These are phyloP conservation scores for Cervus canadensis DNA, from an alignment of 2,113 vertebrate genomes.

Conservation along the genomic window DNA sequence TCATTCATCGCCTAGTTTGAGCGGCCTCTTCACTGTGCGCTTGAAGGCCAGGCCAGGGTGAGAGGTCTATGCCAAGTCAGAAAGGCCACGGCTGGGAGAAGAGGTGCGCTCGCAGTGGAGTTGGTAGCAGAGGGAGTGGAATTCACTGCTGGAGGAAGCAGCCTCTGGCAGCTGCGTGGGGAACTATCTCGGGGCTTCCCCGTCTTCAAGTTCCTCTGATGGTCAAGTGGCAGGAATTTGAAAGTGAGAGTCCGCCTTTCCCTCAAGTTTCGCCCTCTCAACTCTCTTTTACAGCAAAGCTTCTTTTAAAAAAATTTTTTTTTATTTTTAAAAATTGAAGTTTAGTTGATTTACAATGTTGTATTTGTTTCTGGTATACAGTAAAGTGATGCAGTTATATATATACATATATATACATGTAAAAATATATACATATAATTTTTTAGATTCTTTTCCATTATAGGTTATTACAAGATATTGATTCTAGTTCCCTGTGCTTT, in stretches of 20 bases:
- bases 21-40: accelerated
- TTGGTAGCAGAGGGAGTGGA: not conserved
- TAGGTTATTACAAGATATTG: not conserved
- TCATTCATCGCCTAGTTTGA: accelerated
- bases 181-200: not conserved
- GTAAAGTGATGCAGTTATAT: not conserved
- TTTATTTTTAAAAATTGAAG: not conserved
- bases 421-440: not conserved
- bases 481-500: not conserved
- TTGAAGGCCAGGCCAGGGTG: not conserved
- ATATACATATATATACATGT: not conserved
- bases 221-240: not conserved
- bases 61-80: not conserved
- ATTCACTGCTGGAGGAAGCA: not conserved
- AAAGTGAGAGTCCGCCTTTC: not conserved
- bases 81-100: not conserved
- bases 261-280: not conserved
- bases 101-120: accelerated
- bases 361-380: not conserved
- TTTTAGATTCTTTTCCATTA: not conserved
- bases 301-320: not conserved
- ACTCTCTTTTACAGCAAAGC: not conserved
- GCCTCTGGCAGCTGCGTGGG: not conserved
- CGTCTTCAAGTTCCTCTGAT: not conserved
- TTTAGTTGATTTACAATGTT: not conserved